Conservation (phyloP, 2,888 invertebrate genomes). For the Caenorhabditis doughertyi region DNA sequence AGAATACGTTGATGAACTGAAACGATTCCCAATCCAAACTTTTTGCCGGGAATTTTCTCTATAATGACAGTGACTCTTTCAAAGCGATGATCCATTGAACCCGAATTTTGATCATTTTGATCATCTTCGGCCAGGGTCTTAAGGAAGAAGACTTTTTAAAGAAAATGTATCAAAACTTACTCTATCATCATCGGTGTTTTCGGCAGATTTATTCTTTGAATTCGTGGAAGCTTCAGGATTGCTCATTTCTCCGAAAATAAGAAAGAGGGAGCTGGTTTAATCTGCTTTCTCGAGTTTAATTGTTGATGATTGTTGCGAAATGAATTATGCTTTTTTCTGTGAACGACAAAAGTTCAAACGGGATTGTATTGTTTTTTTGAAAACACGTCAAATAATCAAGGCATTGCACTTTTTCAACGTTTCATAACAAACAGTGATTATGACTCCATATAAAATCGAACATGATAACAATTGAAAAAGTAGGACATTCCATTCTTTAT, state of each 20-base stretch:
- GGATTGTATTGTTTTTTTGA: too few relatives aligned
- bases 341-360: not conserved
- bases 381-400: not conserved
- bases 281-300: too few relatives aligned
- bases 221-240: conserved; percentile 13
- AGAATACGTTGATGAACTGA: conserved; percentile 56
- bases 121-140: conserved; percentile 63
- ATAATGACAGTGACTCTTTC: conserved; percentile 37
- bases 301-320: not conserved
- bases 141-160: not conserved
- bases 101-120: conserved; percentile 53
- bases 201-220: conserved; percentile 30
- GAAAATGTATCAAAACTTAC: not conserved
- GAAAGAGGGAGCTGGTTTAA: not conserved
- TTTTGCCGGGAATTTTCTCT: conserved; percentile 32
- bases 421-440: too few relatives aligned
- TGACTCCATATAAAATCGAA: too few relatives aligned
- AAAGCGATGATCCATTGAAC: conserved; percentile 49
- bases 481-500: too few relatives aligned
- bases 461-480: too few relatives aligned
- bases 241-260: conserved; percentile 30
- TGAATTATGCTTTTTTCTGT: not conserved
- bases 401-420: too few relatives aligned
- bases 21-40: conserved; percentile 58
- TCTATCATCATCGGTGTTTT: conserved; percentile 47